These are phyloP conservation scores for Apotomis turbidana DNA, from an alignment of 2,888 invertebrate species.

Conservation along the genomic window DNA sequence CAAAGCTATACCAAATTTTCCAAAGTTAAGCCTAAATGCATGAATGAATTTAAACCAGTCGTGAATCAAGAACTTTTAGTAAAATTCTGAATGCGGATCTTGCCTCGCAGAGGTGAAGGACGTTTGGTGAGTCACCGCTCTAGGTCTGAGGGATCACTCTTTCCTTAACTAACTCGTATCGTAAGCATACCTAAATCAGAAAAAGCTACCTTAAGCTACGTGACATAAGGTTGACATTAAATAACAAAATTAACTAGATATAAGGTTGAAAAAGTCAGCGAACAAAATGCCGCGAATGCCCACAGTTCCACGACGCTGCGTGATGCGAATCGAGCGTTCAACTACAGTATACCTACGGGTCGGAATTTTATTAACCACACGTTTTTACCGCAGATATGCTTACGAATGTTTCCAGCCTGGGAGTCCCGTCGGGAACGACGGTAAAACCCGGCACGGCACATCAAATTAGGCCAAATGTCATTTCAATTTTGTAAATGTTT, in stretches of 20 bases:
- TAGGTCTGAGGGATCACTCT: conserved; percentile 47
- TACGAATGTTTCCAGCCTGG: not conserved
- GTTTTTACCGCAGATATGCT: conserved; percentile 18
- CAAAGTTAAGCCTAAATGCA: conserved; percentile 44
- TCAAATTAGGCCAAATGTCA: not conserved
- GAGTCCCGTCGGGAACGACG: not conserved
- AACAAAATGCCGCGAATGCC: conserved; percentile 60
- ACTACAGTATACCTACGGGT: conserved; percentile 16
- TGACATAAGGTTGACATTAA: conserved; percentile 6
- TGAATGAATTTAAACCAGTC: conserved; percentile 66
- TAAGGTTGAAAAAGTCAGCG: conserved; percentile 38
- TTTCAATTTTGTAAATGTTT: not conserved
- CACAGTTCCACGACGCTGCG: conserved; percentile 31
- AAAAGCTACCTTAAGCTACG: not conserved
- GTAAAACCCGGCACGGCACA: not conserved
- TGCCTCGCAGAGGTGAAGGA: conserved; percentile 73
- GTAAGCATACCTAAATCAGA: no score
- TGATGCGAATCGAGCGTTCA: conserved; percentile 26
- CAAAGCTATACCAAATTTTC: not conserved
- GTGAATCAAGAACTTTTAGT: conserved; percentile 60
- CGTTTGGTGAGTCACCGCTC: conserved; percentile 71
- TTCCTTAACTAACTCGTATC: conserved; percentile 11
- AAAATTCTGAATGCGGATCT: conserved; percentile 73
- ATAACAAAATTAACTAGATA: not conserved
- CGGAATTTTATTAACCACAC: conserved; percentile 29